Evolutionary conservation across 2,797 vertebrate genomes (phyloP), one percentile per base, ranked within the genome.

Genomic region (Calcarius lapponicus): DNA sequence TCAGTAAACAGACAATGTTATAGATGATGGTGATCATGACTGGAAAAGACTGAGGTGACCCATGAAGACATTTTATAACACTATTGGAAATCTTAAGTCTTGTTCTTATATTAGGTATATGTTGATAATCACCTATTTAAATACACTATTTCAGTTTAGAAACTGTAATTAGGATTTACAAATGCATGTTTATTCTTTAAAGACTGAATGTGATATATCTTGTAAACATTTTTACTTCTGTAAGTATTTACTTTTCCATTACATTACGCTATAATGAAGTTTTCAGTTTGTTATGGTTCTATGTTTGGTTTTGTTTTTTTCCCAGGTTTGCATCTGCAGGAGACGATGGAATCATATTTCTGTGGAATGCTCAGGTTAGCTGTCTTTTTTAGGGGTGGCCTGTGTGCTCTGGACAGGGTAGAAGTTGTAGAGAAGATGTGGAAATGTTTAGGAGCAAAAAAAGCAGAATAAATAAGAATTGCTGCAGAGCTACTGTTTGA

Each of bases 261-360:
- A 11, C 5, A n/a, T 92, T 28, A 40, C 8, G 2, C 22, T 88
- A 2, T 75, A 53, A n/a, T 48, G 11, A 67, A 6, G 6, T 83
- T 50, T 88, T 67, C 34, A 17, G 8, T n/a, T 76, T 70, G 14
- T 51, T 70, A 24, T 32, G 15, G 0, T 5, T 47, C 25, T 51
- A 47, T 91, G 28, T 47, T 48, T 76, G n/a, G 7, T 12, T 66
- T 64, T 11, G 67, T 38, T 88, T 78, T 78, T 57, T 36, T 12
- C 43, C 61, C 97, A 99, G 99, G 95, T 99, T 99, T 98, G 99
- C 99, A n/a, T 99, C 99, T 57, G 99, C 99, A 29, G 99, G 99
- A 45, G 99, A 99, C 81, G 99, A 99, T 87, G 99, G 99, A 72
- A 97, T 98, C 38, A 86, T 99, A 64, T 94, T 99, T 97, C 97